Base-by-base conservation (phyloP, 2,797 vertebrate species). In the Siniperca undulata region DNA sequence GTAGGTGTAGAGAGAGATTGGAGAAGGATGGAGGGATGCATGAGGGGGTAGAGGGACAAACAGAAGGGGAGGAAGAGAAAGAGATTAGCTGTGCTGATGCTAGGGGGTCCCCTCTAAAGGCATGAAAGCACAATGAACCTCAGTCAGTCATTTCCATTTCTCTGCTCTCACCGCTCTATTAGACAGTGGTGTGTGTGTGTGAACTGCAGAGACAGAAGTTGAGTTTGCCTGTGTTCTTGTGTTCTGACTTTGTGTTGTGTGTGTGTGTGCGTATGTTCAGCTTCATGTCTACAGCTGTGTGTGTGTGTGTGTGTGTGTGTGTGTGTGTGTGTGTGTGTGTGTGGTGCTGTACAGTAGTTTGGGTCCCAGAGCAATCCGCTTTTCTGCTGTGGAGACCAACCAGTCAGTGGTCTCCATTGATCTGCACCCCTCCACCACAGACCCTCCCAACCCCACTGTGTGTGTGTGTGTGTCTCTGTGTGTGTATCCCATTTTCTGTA, bases 371-470 rank as follows among this genome's bases (percentile, higher is more conserved):
- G 95, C 95, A 96, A 95, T 96, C 95, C 94, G 96, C 96, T 94
- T 96, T 97, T 96, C 96, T 96, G 95, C 97, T 85, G 94, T 93
- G 88, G 95, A 95, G 96, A 94, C 96, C 92, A 90, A 96, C 95
- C 97, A 96, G 97, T 95, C 91, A 93, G 97, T 91, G 94, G 95
- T 95, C 96, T 92, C 94, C 94, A 97, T 97, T 98, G 97, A 98
- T 97, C 95, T 97, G 92, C 94, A 95, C 94, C 95, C 95, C 95
- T 80, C 95, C 91, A 93, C 83, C 95, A 95, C 94, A 95, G 94
- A 93, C 92, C 93, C 96, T 95, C 95, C 95, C 95, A 95, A 92
- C 90, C 94, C 93, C 93, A 95, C 94, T 95, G 72, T 84, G 65
- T 70, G 30, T 53, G 34, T 16, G 92, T 84, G 65, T 70, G 30